phyloP scores from a whole-genome alignment of 2,113 vertebrate genomes.

The Tetrax tetrax region DNA sequence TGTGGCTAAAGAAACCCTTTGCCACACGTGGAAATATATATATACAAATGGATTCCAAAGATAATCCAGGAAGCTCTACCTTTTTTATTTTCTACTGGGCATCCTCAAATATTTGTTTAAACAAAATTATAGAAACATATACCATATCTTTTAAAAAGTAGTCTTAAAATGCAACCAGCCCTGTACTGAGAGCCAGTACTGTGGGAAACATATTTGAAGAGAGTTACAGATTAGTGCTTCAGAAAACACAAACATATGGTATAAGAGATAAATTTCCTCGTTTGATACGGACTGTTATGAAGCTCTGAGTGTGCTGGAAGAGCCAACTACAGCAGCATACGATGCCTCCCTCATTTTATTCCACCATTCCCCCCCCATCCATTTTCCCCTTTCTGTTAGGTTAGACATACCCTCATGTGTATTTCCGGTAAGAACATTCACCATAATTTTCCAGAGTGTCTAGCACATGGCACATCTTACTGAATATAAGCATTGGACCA shows the following conservation, averaged over 20 bases:
- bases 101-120: background rate
- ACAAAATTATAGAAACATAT: background rate
- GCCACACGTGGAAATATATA: background rate
- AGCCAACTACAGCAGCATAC: background rate
- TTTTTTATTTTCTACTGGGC: background rate
- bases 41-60: background rate
- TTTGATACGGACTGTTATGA: background rate
- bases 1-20: background rate
- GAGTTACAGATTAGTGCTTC: background rate
- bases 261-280: background rate
- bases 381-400: background rate
- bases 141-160: background rate
- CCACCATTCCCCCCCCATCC: background rate
- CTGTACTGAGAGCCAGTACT: background rate
- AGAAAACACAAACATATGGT: background rate
- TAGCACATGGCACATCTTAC: background rate
- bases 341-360: background rate
- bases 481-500: background rate
- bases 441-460: background rate
- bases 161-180: background rate
- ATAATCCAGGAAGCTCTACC: background rate
- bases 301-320: background rate
- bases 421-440: background rate
- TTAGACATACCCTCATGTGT: rapidly evolving
- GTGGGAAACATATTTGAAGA: background rate